Evolutionary conservation across 2,888 invertebrate species (phyloP), one percentile per base, ranked within the genome.

Genomic region (Brachynemurus nebulosus): DNA sequence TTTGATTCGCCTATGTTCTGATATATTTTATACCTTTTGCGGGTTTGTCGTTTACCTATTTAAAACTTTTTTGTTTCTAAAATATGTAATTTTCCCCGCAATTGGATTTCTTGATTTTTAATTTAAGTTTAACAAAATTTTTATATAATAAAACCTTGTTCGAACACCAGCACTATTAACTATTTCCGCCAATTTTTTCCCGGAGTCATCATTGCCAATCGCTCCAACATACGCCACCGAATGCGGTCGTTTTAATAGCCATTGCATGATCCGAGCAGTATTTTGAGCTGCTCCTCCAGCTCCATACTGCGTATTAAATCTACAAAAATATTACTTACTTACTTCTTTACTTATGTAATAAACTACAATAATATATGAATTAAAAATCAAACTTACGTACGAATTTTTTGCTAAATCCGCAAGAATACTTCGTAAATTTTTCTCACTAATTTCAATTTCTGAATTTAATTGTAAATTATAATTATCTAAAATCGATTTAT

Each of bases 251-350:
- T 50, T 46, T 16, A 64, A 46, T 2, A 68, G 50, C 56, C 69
- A 68, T 45, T 62, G 52, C 23, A 72, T 56, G 39, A 71, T 64
- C 44, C 70, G 60, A 5, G 65, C 53, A 1, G 71, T 67, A 53
- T 72, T 72, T 49, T 71, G 63, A 8, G 66, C 65, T 19, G 68
- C 66, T 2, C 72, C 72, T 6, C 72, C 72, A 9, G 63, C 53
- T 27, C 54, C 56, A 35, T 50, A 48, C 25, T 53, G 48, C 21
- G 53, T 48, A 8, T 54, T 48, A 40, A 50, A 57, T 4, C 62
- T 63, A 48, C 44, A 55, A 57, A 18, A 36, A 12, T 7, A 27
- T 27, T 17, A 3, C 12, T 16, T 12, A n/a, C n/a, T n/a, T n/a
- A n/a, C n/a, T n/a, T n/a, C n/a, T n/a, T n/a, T n/a, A n/a, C n/a